Conservation (phyloP, 2,797 vertebrate genomes). For the Gobionotothen gibberifrons region DNA sequence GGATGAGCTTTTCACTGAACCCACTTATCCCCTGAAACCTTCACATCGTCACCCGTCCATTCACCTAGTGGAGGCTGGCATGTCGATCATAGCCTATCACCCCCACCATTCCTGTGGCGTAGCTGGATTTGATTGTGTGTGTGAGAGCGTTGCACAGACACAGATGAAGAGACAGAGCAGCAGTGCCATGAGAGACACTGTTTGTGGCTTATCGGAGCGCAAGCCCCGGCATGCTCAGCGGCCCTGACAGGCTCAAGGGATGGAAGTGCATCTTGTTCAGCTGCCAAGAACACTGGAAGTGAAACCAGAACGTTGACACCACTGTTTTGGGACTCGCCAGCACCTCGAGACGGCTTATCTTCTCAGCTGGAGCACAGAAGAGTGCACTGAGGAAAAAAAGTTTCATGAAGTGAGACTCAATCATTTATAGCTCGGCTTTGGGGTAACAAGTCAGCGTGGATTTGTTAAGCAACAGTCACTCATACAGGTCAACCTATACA, state of each 20-base stretch:
- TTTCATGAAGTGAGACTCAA: conserved; percentile 58
- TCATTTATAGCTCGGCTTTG: neutral
- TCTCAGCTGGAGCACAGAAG: conserved; percentile 50
- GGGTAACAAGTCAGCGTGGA: conserved; percentile 4
- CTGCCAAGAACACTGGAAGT: conserved; percentile 52
- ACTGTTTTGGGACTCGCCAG: conserved; percentile 47
- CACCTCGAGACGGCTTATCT: conserved; percentile 69
- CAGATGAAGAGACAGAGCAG: conserved; percentile 41
- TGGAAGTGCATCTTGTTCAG: conserved; percentile 43
- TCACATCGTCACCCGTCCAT: conserved; percentile 19
- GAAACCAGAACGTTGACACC: conserved; percentile 50
- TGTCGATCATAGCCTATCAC: conserved; percentile 15
- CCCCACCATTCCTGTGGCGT: neutral
- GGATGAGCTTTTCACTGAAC: conserved; percentile 69
- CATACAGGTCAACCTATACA: conserved; percentile 14
- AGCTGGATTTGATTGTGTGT: conserved; percentile 7
- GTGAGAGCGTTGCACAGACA: conserved; percentile 3
- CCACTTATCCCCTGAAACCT: conserved; percentile 62
- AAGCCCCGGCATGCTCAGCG: conserved; percentile 51
- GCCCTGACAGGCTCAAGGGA: conserved; percentile 54
- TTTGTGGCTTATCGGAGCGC: conserved; percentile 66
- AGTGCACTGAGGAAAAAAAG: conserved; percentile 33
- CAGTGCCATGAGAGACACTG: conserved; percentile 33
- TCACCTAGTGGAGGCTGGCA: conserved; percentile 37
- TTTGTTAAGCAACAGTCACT: conserved; percentile 22